These are phyloP conservation scores for Anolis apletophallus DNA, from an alignment of 2,797 vertebrate genomes.

Conservation along the genomic window DNA sequence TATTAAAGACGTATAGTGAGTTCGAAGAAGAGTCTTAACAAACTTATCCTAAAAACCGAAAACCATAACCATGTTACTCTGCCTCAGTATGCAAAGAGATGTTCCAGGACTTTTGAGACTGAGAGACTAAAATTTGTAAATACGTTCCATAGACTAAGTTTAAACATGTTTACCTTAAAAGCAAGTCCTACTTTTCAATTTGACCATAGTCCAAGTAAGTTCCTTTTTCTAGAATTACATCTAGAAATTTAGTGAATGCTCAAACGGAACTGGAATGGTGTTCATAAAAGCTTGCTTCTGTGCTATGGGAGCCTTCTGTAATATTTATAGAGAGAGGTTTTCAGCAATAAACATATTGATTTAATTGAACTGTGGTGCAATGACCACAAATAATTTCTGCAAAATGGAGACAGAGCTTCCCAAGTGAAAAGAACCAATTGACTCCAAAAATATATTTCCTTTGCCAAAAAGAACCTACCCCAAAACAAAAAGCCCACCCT, in stretches of 20 bases:
- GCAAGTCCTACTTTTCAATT: neutral
- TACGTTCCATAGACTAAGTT: no score
- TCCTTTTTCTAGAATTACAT: neutral
- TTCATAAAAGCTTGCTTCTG: constrained; percentile 16
- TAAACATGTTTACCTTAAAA: neutral
- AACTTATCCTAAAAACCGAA: neutral
- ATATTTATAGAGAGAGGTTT: constrained; percentile 7
- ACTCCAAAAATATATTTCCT: constrained; percentile 16
- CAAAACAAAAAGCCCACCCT: neutral
- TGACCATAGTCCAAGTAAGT: neutral
- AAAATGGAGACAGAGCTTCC: constrained; percentile 6
- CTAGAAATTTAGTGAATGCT: neutral
- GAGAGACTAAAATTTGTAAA: no score
- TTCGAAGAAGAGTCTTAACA: constrained; percentile 2
- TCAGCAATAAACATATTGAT: constrained; percentile 14
- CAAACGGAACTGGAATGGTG: neutral
- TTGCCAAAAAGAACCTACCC: neutral
- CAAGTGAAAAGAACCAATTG: neutral
- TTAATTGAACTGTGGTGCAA: constrained; percentile 16
- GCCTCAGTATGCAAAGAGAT: no score
- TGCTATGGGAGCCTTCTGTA: neutral
- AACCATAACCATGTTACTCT: no score
- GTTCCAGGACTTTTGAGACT: no score
- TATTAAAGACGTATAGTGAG: constrained; percentile 11
- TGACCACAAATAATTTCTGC: constrained; percentile 1